Evolutionary conservation across 2,888 invertebrate genomes (phyloP).

Genomic region (Fragum fragum): DNA sequence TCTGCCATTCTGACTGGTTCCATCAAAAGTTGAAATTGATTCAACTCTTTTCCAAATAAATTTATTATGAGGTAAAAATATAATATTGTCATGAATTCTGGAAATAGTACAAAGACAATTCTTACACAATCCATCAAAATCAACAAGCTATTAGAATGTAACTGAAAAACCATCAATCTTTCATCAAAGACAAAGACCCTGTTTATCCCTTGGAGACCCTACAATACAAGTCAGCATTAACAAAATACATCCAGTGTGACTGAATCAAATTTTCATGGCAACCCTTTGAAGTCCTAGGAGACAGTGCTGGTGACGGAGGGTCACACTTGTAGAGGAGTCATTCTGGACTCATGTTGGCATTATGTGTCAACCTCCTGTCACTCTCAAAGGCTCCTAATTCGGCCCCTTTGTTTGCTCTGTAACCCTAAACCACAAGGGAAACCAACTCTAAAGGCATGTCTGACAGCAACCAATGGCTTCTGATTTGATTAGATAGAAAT

Average conservation of each 20-base stretch:
- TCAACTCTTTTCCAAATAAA: too few relatives aligned
- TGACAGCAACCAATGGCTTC: conserved; percentile 18
- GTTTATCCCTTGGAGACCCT: neutral
- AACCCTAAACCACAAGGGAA: conserved; percentile 8
- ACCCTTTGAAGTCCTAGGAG: conserved; percentile 7
- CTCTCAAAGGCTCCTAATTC: conserved; percentile 13
- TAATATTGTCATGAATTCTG: too few relatives aligned
- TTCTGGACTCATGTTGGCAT: conserved; percentile 15
- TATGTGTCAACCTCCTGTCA: conserved; percentile 21
- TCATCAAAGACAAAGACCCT: neutral
- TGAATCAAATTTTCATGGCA: conserved; percentile 21
- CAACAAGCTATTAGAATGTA: neutral
- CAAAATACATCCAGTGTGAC: neutral
- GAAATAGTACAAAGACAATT: too few relatives aligned
- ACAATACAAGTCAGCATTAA: neutral
- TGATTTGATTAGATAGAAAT: conserved; percentile 7
- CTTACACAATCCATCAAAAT: neutral
- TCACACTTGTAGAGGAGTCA: conserved; percentile 14
- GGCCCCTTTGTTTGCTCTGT: conserved; percentile 28
- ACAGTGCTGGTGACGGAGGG: neutral
- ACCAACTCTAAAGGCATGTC: conserved; percentile 6
- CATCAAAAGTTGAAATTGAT: too few relatives aligned
- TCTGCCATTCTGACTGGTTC: too few relatives aligned
- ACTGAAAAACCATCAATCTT: neutral
- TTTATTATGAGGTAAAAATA: too few relatives aligned